Percentiles rank a stretch among this genome's conserved stretches.
These are phyloP conservation scores for Drosophila pruinosa DNA, from an alignment of 1,140 invertebrate genomes.

Conservation along the genomic window DNA sequence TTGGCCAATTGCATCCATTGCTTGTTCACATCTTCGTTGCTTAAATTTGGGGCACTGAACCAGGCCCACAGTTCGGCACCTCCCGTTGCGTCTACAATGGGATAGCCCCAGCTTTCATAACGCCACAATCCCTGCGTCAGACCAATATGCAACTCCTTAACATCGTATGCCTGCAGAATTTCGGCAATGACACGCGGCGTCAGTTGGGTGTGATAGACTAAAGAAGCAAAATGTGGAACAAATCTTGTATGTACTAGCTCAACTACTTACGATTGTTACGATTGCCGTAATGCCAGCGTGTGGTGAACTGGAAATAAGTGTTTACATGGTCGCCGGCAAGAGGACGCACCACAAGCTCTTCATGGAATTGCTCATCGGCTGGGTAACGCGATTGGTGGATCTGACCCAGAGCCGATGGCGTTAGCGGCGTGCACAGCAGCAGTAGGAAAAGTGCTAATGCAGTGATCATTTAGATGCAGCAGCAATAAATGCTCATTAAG, in stretches of 20 bases:
- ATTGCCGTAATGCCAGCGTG: constrained; percentile 87
- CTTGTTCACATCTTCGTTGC: constrained; percentile 86
- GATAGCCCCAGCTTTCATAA: constrained; percentile 96
- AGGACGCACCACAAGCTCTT: constrained; percentile 92
- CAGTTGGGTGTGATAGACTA: constrained; percentile 91
- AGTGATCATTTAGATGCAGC: constrained; percentile 18
- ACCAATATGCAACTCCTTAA: constrained; percentile 95
- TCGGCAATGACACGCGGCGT: constrained; percentile 96
- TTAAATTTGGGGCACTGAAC: constrained; percentile 86
- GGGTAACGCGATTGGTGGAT: constrained; percentile 1
- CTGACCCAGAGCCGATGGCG: not conserved
- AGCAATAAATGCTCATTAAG: constrained; percentile 26
- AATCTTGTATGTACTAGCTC: not conserved
- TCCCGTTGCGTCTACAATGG: constrained; percentile 92
- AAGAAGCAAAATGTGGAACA: not conserved
- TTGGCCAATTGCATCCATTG: constrained; percentile 95
- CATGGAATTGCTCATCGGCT: constrained; percentile 87
- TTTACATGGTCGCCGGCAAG: constrained; percentile 90
- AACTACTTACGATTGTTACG: constrained; percentile 84
- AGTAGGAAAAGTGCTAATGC: constrained; percentile 23
- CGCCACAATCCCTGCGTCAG: constrained; percentile 97
- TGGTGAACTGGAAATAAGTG: constrained; percentile 93
- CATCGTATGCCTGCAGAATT: constrained; percentile 92
- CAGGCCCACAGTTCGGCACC: constrained; percentile 97
- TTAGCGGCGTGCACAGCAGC: not conserved